Conservation (phyloP, 2,113 vertebrate species). For the Myotis brandtii region DNA sequence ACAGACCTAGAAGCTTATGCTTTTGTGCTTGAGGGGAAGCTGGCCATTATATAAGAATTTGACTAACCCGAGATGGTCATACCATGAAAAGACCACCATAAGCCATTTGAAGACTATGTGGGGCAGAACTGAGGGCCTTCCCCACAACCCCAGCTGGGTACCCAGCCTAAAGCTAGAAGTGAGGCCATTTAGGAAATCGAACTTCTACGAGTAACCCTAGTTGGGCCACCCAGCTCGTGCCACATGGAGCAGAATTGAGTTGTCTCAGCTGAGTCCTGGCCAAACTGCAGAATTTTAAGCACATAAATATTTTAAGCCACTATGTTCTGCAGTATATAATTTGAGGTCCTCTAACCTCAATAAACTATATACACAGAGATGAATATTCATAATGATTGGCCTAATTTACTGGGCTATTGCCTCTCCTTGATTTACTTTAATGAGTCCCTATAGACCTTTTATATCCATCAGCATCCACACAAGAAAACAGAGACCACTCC, state of each 20-base stretch:
- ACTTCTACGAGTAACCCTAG: background rate
- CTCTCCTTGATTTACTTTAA: background rate
- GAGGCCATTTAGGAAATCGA: background rate
- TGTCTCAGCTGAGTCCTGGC: background rate
- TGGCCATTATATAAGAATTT: background rate
- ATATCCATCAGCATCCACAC: background rate
- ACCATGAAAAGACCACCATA: background rate
- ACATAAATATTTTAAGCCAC: background rate
- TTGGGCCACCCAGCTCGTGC: background rate
- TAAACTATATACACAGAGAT: background rate
- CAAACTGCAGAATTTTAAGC: background rate
- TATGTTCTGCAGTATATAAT: background rate
- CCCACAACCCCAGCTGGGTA: background rate
- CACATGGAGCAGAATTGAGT: fast-evolving
- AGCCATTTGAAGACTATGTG: background rate
- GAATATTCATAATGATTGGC: background rate
- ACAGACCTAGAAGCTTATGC: background rate
- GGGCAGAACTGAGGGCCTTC: background rate
- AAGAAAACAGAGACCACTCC: background rate
- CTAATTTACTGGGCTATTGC: background rate
- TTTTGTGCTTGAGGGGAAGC: background rate
- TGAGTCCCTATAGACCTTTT: background rate
- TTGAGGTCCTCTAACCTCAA: background rate
- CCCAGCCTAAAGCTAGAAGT: background rate
- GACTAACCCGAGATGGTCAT: background rate